These are phyloP conservation scores for Gadopsis marmoratus DNA, from an alignment of 2,797 vertebrate genomes.

Conservation along the genomic window DNA sequence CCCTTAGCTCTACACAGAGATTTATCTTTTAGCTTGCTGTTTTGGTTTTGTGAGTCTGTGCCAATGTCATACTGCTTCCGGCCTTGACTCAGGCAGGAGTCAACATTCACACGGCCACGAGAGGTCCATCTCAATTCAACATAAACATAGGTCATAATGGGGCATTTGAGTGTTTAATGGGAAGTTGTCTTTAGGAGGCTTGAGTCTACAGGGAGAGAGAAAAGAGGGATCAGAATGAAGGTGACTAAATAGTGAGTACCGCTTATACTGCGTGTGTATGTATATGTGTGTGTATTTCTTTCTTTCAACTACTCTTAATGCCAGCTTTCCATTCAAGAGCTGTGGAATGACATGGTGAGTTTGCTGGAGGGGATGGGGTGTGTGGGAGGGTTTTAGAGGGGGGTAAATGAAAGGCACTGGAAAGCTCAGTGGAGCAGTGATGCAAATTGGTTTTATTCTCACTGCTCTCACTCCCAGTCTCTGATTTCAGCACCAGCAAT, in stretches of 20 bases:
- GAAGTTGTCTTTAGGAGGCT: neutral
- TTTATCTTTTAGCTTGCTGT: no score
- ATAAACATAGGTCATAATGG: no score
- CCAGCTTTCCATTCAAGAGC: constrained; percentile 60
- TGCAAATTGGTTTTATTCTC: constrained; percentile 79
- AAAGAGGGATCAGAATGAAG: constrained; percentile 21
- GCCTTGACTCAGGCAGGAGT: no score
- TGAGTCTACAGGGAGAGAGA: constrained; percentile 19
- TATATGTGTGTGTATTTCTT: no score
- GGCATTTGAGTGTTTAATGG: no score
- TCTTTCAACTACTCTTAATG: constrained; percentile 53
- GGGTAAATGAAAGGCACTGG: constrained; percentile 72
- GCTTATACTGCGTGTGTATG: constrained; percentile 16
- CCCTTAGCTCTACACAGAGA: no score
- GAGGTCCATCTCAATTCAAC: neutral
- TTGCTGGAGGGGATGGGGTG: constrained; percentile 38
- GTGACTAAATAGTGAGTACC: constrained; percentile 30
- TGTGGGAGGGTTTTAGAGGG: constrained; percentile 6
- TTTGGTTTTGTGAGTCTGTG: no score
- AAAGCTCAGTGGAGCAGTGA: constrained; percentile 74
- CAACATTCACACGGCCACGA: neutral
- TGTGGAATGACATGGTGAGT: constrained; percentile 42
- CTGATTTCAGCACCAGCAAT: constrained; percentile 61
- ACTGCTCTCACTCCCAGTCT: constrained; percentile 60
- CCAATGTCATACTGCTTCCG: no score